A percentile compares a stretch with the other conserved stretches of the same genome.
Evolutionary conservation across 2,797 vertebrate species (phyloP).

Genomic region (Mormyrops boulengeri): DNA sequence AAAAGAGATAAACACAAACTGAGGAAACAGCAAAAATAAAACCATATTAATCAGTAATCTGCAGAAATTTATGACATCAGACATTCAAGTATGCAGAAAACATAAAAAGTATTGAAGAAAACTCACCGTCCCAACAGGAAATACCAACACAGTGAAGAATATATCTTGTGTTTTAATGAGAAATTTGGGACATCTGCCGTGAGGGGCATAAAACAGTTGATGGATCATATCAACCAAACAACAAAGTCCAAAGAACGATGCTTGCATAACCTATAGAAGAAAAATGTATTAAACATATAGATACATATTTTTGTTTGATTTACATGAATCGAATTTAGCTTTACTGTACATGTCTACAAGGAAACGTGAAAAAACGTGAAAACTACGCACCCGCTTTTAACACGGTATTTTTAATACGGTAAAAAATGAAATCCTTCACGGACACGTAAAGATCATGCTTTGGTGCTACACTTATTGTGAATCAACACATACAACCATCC

Average conservation of each 20-base stretch:
- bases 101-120: neutral
- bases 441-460: neutral
- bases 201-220: conserved; percentile 19
- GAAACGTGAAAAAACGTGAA: neutral
- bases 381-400: neutral
- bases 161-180: conserved; percentile 33
- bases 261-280: conserved; percentile 38
- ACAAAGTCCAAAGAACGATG: conserved; percentile 40
- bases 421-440: neutral
- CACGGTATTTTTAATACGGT: neutral
- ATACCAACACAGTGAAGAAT: conserved; percentile 36
- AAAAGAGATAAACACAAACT: conserved; percentile 58
- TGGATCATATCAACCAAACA: conserved; percentile 32
- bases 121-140: conserved; percentile 48
- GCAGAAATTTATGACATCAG: neutral
- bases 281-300: neutral
- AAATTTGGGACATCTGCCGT: conserved; percentile 2
- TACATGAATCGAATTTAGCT: neutral
- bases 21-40: conserved; percentile 13
- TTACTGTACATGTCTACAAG: neutral
- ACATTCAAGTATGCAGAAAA: neutral
- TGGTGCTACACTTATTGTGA: neutral
- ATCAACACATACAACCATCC: neutral
- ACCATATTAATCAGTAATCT: neutral
- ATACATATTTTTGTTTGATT: neutral